phyloP scores from a whole-genome alignment of 2,888 invertebrate species.

The Acanthosepion esculentum region DNA sequence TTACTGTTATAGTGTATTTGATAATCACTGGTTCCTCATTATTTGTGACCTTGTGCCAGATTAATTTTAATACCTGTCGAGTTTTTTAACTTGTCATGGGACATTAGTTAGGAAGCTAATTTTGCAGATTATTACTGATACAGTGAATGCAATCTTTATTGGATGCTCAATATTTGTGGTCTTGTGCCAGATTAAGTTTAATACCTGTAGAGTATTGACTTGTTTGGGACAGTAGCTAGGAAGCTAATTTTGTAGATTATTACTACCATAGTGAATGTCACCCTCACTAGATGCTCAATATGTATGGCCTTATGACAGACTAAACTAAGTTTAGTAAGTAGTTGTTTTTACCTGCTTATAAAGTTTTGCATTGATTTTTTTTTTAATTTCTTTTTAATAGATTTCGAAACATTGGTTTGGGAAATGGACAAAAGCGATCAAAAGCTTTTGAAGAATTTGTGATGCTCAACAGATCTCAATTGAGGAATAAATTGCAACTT shows the following conservation, averaged over 20 bases:
- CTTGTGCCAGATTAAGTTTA: too few relatives aligned
- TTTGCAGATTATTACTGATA: too few relatives aligned
- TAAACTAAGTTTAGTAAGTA: too few relatives aligned
- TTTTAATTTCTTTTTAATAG: slow-evolving; percentile 38
- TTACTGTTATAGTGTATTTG: too few relatives aligned
- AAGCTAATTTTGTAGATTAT: neutral
- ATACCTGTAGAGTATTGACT: neutral
- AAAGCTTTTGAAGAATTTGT: slow-evolving; percentile 70
- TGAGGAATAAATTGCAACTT: slow-evolving; percentile 65
- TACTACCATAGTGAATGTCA: neutral
- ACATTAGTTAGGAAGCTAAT: too few relatives aligned
- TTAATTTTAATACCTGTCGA: too few relatives aligned
- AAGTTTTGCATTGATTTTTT: neutral
- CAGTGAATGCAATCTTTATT: too few relatives aligned
- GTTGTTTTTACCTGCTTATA: too few relatives aligned
- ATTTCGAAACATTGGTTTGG: slow-evolving; percentile 65
- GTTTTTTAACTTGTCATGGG: too few relatives aligned
- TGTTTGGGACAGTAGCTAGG: neutral
- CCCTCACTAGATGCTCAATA: neutral
- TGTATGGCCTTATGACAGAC: neutral
- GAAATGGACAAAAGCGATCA: slow-evolving; percentile 72
- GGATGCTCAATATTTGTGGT: too few relatives aligned
- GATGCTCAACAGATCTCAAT: slow-evolving; percentile 60
- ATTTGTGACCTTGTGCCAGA: too few relatives aligned
- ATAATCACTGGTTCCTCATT: too few relatives aligned